These are phyloP conservation scores for Rhizoglyphus robini DNA, from an alignment of 1,140 invertebrate genomes.

Conservation along the genomic window DNA sequence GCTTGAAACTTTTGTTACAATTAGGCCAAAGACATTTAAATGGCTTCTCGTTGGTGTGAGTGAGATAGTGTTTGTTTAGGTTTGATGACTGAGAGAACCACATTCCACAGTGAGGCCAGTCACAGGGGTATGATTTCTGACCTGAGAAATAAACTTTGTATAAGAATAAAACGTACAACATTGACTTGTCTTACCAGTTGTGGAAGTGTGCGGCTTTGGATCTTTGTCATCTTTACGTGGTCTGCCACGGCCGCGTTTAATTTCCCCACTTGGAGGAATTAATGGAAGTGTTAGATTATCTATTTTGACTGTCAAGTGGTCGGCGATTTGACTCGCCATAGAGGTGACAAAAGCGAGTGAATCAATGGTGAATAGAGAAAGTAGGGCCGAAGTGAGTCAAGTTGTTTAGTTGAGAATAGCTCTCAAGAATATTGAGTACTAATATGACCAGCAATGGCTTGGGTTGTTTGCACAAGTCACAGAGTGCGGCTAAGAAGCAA, in stretches of 20 bases:
- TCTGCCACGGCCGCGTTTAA: slow-evolving; percentile 3
- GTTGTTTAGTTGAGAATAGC: too few relatives aligned
- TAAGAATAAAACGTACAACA: neutral
- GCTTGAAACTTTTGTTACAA: slow-evolving; percentile 31
- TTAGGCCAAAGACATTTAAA: slow-evolving; percentile 31
- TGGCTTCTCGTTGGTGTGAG: slow-evolving; percentile 22
- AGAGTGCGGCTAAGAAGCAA: too few relatives aligned
- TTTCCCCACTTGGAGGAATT: neutral
- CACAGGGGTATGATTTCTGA: slow-evolving; percentile 8
- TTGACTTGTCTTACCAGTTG: neutral
- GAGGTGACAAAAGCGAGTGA: too few relatives aligned
- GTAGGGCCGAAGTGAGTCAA: too few relatives aligned
- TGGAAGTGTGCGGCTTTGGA: neutral
- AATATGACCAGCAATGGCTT: too few relatives aligned
- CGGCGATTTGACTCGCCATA: too few relatives aligned
- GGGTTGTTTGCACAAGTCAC: too few relatives aligned
- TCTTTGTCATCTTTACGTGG: neutral
- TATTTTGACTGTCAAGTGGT: neutral
- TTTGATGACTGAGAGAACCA: slow-evolving; percentile 18
- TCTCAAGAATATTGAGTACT: too few relatives aligned
- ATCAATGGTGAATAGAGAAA: too few relatives aligned
- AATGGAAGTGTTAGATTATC: neutral
- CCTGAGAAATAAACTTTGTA: neutral
- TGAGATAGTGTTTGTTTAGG: slow-evolving; percentile 19
- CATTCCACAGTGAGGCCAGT: slow-evolving; percentile 19